phyloP scores from a whole-genome alignment of 2,113 vertebrate species.

The Chlorodrepanis virens region DNA sequence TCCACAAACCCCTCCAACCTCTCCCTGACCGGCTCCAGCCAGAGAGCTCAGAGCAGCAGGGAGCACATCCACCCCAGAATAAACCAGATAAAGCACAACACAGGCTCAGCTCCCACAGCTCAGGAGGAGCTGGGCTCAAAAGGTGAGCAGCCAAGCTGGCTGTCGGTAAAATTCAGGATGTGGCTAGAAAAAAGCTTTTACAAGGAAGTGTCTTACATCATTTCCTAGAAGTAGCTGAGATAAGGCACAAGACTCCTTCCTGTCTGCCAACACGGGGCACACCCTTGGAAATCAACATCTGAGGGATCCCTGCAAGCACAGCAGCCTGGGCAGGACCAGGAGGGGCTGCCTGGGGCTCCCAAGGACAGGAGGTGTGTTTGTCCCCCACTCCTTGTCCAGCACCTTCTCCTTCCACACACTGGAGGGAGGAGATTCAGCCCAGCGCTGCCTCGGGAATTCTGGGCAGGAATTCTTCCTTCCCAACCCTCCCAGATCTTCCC shows the following conservation, averaged over 20 bases:
- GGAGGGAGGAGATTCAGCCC: background rate
- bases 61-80: background rate
- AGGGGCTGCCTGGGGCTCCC: background rate
- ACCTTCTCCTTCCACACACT: background rate
- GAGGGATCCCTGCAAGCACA: background rate
- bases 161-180: background rate
- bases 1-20: background rate
- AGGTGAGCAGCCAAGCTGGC: background rate
- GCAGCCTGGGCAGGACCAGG: fast-evolving
- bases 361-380: background rate
- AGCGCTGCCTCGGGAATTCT: too few relatives aligned
- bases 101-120: background rate
- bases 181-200: background rate
- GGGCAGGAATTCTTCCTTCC: background rate
- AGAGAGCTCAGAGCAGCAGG: background rate
- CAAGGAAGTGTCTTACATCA: background rate
- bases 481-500: background rate
- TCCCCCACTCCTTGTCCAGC: too few relatives aligned
- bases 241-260: background rate
- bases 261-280: background rate
- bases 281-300: background rate
- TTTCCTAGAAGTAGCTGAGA: background rate
- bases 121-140: background rate
- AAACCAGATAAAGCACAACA: background rate
- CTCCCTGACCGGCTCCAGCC: fast-evolving